Base-by-base conservation (phyloP, 2,113 vertebrate species). In the Neomonachus schauinslandi region DNA sequence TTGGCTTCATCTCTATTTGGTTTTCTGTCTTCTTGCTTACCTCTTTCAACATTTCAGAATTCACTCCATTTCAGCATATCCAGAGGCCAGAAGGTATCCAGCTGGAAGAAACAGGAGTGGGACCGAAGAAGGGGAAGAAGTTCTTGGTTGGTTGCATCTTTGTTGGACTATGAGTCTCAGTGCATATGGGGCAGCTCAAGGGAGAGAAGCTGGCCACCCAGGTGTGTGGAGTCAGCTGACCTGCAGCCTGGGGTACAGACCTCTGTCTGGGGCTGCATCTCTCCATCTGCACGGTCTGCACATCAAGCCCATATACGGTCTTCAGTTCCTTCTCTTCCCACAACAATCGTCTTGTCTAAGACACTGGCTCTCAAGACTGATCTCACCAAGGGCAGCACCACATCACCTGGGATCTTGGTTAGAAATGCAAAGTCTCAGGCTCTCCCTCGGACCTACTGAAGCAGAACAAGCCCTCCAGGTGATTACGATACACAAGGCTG, bases 11-110 rank as follows among this genome's bases (percentile, higher is more conserved):
- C 65, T 94, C 28, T 59, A n/a, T 88, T 63, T 88, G 51, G 0
- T 57, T 85, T 96, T 95, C 77, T 88, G n/a, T 55, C 79, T 97
- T 72, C 51, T 74, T 92, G 24, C 46, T 89, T 49, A 15, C 51
- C 24, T 95, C 42, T 33, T 46, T 89, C 61, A 93, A 33, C 59
- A 51, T 89, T 42, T 86, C 93, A 57, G 72, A 89, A 89, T 36
- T 76, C 71, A 77, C 49, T 86, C 36, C 39, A 19, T 49, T 81
- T 86, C 2, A 10, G 4, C 39, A 22, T 7, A 53, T 85, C 53
- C 71, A 91, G 89, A 81, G 63, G 18, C 49, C 57, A 65, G 36
- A 31, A 51, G 49, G 11, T 55, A 85, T 13, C 46, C 28, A 36
- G 49, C 72, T 74, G 86, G 42, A 93, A 87, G 61, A 89, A 95